Conservation (phyloP, 2,888 invertebrate species). For the Andrena bicolor region DNA sequence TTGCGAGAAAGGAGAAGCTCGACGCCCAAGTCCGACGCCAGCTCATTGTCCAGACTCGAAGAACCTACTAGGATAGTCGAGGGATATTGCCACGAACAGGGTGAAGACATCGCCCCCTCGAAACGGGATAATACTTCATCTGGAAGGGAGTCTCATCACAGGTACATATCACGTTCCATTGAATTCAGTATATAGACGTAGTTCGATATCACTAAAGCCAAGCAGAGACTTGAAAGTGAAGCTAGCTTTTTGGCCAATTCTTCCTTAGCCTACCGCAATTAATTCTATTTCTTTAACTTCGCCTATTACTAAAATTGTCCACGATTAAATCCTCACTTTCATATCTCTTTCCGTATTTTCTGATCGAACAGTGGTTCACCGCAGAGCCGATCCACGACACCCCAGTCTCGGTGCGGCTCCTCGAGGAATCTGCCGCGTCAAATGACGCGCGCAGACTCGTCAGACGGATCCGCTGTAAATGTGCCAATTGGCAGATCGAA, state of each 20-base stretch:
- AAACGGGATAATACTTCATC: slow-evolving; percentile 65
- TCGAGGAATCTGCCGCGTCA: slow-evolving; percentile 77
- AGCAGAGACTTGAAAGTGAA: neutral
- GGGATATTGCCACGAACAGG: slow-evolving; percentile 64
- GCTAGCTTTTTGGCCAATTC: neutral
- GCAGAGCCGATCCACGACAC: slow-evolving; percentile 66
- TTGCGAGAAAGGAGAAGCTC: slow-evolving; percentile 64
- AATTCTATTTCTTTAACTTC: no score
- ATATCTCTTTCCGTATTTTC: neutral
- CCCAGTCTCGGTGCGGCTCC: slow-evolving; percentile 73
- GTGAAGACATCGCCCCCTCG: slow-evolving; percentile 53
- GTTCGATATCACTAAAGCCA: neutral
- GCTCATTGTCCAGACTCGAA: slow-evolving; percentile 64
- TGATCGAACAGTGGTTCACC: slow-evolving; percentile 54
- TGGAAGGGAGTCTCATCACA: slow-evolving; percentile 71
- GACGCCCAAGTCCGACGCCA: slow-evolving; percentile 64
- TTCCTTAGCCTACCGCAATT: neutral
- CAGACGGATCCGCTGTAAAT: slow-evolving; percentile 77
- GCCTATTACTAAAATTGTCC: neutral
- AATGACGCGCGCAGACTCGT: slow-evolving; percentile 78
- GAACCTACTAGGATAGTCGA: slow-evolving; percentile 69
- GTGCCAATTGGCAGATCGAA: slow-evolving; percentile 83
- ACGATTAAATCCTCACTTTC: neutral
- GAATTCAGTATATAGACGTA: neutral
- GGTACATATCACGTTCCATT: slow-evolving; percentile 39